Evolutionary conservation across 2,113 vertebrate species (phyloP).

Genomic region (Otolemur garnettii): DNA sequence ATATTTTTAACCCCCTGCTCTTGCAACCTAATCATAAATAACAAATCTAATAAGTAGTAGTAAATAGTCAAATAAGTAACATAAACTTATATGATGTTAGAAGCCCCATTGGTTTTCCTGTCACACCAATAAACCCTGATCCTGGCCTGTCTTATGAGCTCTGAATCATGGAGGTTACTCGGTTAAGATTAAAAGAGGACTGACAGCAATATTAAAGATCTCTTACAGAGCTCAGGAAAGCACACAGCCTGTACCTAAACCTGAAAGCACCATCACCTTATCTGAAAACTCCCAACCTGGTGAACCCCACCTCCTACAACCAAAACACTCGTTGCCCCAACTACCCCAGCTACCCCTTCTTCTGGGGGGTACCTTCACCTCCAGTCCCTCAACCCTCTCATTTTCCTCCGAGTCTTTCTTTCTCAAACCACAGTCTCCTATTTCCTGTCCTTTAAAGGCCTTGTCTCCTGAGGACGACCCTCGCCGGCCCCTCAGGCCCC

Average conservation of each 20-base stretch:
- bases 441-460: background rate
- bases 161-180: conserved; percentile 1
- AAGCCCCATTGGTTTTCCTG: conserved; percentile 29
- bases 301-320: background rate
- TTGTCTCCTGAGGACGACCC: conserved; percentile 27
- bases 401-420: conserved; percentile 55
- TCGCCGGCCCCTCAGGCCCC: conserved; percentile 51
- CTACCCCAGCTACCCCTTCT: conserved; percentile 11
- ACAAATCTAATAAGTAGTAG: background rate
- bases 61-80: background rate
- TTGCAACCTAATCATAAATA: background rate
- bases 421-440: conserved; percentile 36
- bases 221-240: conserved; percentile 41
- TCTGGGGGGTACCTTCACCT: background rate
- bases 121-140: background rate
- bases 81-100: conserved; percentile 27
- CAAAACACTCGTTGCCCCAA: conserved; percentile 34
- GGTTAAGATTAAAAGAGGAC: conserved; percentile 24
- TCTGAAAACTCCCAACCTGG: conserved; percentile 27
- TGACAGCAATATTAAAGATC: conserved; percentile 51
- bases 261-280: conserved; percentile 19
- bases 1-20: conserved; percentile 29
- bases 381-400: conserved; percentile 32
- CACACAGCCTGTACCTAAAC: conserved; percentile 25
- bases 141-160: background rate